Evolutionary conservation across 2,888 invertebrate genomes (phyloP), one percentile per base, ranked within the genome.

Genomic region (Ochropleura plecta): DNA sequence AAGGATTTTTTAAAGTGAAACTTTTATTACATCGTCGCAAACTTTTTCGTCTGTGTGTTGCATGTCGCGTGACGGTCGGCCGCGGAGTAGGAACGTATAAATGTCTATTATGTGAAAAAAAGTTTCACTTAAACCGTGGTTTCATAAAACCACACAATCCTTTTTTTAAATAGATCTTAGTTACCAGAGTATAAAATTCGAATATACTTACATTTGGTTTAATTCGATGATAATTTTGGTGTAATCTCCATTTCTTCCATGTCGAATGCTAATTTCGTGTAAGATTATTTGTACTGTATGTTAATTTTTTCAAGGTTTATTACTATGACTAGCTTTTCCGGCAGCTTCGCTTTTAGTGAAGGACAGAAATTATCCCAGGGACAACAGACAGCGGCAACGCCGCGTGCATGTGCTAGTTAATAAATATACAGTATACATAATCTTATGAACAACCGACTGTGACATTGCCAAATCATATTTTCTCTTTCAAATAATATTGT

Each of bases 381-480:
- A 30, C 30, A 30, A 30, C 30, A 30, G 30, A 3, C 30, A 30
- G 30, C 30, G 30, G 30, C 30, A 30, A 30, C 30, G 3, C 30
- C 30, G 30, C 30, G 30, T 30, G 30, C 3, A 30, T 30, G 30
- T 30, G 30, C 46, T 10, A 46, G 46, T 46, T 16, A 16, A 18
- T 7, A 55, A 55, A 55, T 42, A 44, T 62, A 55, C 44, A 63
- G 63, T 8, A n/a, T 55, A 78, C 63, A 78, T 20, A 46, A 63
- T 57, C 20, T 46, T 46, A 1, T 51, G 46, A 46, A 12, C 10
- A 12, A 78, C 73, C 57, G 86, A 80, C 84, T 85, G 75, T 72
- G 74, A 79, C 74, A 82, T 77, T 86, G 85, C 85, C 85, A 86
- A 86, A 85, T 67, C 71, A 69, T 83, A 64, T 57, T 67, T 72